Percentiles rank a stretch among this genome's conserved stretches.
phyloP scores from a whole-genome alignment of 2,797 vertebrate species.

The Scarus forsteni region DNA sequence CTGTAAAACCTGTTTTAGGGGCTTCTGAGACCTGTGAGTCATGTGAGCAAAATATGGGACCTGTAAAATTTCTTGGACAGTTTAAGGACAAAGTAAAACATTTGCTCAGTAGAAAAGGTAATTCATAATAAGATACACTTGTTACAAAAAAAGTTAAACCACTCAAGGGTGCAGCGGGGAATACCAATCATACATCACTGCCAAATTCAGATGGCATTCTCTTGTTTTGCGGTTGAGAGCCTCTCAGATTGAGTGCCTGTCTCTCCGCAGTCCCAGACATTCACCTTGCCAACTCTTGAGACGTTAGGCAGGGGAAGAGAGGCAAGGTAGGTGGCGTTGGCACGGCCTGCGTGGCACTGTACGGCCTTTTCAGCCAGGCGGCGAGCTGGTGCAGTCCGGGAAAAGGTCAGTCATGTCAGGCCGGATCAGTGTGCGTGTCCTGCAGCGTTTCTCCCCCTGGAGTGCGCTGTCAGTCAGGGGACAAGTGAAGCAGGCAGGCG shows the following conservation, averaged over 20 bases:
- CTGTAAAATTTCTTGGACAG: constrained; percentile 38
- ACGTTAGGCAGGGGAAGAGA: constrained; percentile 29
- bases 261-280: constrained; percentile 44
- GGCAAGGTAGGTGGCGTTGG: constrained; percentile 31
- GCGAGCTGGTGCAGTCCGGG: constrained; percentile 48
- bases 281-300: constrained; percentile 54
- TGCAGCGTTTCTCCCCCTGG: constrained; percentile 57
- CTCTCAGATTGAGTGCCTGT: constrained; percentile 64
- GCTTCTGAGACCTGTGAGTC: no score
- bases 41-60: no score
- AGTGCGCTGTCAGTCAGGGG: constrained; percentile 75
- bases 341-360: constrained; percentile 51
- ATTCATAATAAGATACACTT: constrained; percentile 32
- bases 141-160: constrained; percentile 18
- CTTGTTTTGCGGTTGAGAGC: constrained; percentile 60
- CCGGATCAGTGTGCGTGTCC: constrained; percentile 77
- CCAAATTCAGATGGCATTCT: constrained; percentile 58
- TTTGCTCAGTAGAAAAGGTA: background rate
- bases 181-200: constrained; percentile 42
- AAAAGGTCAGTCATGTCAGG: constrained; percentile 86
- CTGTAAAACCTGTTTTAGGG: no score
- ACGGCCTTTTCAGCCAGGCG: constrained; percentile 78
- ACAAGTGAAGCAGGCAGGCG: constrained; percentile 61
- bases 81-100: constrained; percentile 25
- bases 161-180: constrained; percentile 37